These are phyloP conservation scores for Diaperis boleti DNA, from an alignment of 2,888 invertebrate genomes.

Conservation along the genomic window DNA sequence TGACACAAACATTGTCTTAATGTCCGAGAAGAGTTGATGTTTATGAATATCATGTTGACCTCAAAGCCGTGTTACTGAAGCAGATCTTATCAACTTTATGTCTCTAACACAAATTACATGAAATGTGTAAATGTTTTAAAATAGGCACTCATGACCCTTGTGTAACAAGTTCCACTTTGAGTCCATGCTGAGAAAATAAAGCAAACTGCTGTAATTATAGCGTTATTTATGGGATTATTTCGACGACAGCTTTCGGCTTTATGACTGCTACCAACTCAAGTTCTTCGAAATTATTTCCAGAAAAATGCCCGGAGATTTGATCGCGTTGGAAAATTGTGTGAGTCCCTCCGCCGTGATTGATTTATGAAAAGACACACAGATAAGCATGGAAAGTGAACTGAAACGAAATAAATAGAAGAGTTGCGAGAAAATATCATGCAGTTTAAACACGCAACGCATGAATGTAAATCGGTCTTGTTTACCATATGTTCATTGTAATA, in stretches of 20 bases:
- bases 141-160: conserved; percentile 49
- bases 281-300: background rate
- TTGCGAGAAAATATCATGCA: conserved; percentile 45
- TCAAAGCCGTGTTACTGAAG: conserved; percentile 37
- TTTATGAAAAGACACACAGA: conserved; percentile 28
- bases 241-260: conserved; percentile 12
- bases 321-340: background rate
- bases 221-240: conserved; percentile 38
- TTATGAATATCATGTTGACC: conserved; percentile 31
- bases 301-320: background rate
- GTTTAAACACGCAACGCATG: conserved; percentile 47
- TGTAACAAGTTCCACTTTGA: conserved; percentile 50
- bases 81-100: conserved; percentile 51
- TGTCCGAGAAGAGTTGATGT: conserved; percentile 16
- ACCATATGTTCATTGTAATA: conserved; percentile 51
- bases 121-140: conserved; percentile 51
- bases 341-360: conserved; percentile 26
- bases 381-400: conserved; percentile 41
- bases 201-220: conserved; percentile 37
- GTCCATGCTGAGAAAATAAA: conserved; percentile 51
- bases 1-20: conserved; percentile 16
- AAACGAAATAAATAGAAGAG: conserved; percentile 44
- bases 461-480: conserved; percentile 49
- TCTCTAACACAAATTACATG: conserved; percentile 49
- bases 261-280: background rate